phyloP scores from a whole-genome alignment of 1,140 invertebrate species.

The Drosophila novamexicana region DNA sequence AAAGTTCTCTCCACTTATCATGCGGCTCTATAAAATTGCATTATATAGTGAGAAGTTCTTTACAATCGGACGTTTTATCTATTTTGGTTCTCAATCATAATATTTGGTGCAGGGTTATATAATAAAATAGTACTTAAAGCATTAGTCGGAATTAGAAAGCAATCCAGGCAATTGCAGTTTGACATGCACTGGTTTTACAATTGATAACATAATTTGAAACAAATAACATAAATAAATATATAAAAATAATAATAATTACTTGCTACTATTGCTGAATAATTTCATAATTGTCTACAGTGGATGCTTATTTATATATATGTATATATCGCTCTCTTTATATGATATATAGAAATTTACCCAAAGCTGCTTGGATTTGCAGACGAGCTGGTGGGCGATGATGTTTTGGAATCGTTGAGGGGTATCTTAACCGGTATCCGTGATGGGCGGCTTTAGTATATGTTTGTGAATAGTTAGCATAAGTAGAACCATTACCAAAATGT shows the following conservation, averaged over 20 bases:
- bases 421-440: constrained; percentile 83
- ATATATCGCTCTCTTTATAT: constrained; percentile 6
- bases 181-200: constrained; percentile 44
- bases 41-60: neutral
- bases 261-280: constrained; percentile 41
- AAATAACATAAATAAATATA: constrained; percentile 14
- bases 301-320: constrained; percentile 19
- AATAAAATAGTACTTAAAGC: constrained; percentile 15
- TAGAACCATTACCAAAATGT: constrained; percentile 59
- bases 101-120: neutral
- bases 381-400: constrained; percentile 81
- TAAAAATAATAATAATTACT: constrained; percentile 64
- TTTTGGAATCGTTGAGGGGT: constrained; percentile 77
- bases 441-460: constrained; percentile 67
- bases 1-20: too few relatives aligned
- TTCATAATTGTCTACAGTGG: constrained; percentile 18
- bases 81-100: too few relatives aligned
- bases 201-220: constrained; percentile 42
- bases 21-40: too few relatives aligned
- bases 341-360: constrained; percentile 70
- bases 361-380: constrained; percentile 74
- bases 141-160: constrained; percentile 11
- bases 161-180: constrained; percentile 14
- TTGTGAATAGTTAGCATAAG: constrained; percentile 62
- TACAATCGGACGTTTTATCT: neutral